Evolutionary conservation across 2,888 invertebrate genomes (phyloP).

Genomic region (Drosophila gaucha): DNA sequence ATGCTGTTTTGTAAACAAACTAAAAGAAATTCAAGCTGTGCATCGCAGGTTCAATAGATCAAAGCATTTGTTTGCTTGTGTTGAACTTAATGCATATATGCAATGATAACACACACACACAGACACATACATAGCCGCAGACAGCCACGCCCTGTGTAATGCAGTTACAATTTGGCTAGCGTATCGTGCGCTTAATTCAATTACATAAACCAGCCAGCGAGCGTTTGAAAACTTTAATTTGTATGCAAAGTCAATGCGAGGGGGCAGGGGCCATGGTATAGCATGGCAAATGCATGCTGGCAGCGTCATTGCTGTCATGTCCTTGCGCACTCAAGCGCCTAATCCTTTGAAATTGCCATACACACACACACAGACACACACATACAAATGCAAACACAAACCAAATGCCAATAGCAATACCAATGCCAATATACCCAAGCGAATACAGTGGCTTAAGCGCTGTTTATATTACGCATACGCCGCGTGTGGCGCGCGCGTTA

Average conservation of each 20-base stretch:
- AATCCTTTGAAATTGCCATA: slow-evolving; percentile 78
- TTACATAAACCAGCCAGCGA: slow-evolving; percentile 66
- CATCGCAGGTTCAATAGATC: slow-evolving; percentile 23
- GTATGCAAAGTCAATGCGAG: slow-evolving; percentile 73
- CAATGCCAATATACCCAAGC: slow-evolving; percentile 25
- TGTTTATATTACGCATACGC: slow-evolving; percentile 73
- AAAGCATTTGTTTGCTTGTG: slow-evolving; percentile 28
- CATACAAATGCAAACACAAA: slow-evolving; percentile 17
- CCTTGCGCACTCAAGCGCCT: slow-evolving; percentile 73
- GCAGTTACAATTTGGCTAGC: slow-evolving; percentile 45
- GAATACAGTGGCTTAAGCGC: slow-evolving; percentile 52
- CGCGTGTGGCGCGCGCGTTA: slow-evolving; percentile 40
- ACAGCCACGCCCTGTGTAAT: slow-evolving; percentile 40
- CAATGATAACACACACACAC: slow-evolving; percentile 12
- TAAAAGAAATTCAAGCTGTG: slow-evolving; percentile 3
- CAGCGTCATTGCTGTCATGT: slow-evolving; percentile 56
- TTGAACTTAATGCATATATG: slow-evolving; percentile 12
- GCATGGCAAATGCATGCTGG: slow-evolving; percentile 28
- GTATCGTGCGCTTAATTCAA: slow-evolving; percentile 65
- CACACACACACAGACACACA: slow-evolving; percentile 34
- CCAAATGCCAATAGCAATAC: slow-evolving; percentile 40
- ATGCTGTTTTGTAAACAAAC: neutral
- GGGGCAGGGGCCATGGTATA: neutral
- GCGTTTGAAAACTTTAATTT: slow-evolving; percentile 69
- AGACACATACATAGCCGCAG: slow-evolving; percentile 8